Evolutionary conservation across 2,113 vertebrate genomes (phyloP).

Genomic region (Phoxinus phoxinus): DNA sequence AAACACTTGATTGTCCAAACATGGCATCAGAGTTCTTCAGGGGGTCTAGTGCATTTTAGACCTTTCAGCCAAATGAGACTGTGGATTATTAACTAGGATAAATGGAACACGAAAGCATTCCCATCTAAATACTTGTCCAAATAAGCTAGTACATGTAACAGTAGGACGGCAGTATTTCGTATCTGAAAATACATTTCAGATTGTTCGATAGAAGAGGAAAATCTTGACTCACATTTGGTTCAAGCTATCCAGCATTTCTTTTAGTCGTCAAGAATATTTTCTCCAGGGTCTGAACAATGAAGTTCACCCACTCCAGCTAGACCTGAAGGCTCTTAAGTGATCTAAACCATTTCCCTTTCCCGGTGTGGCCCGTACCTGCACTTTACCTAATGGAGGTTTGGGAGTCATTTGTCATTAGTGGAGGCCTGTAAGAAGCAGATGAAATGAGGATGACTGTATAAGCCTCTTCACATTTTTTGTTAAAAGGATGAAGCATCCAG

Average conservation of each 20-base stretch:
- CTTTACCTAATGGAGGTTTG: constrained; percentile 33
- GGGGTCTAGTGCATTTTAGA: background rate
- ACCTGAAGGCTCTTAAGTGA: background rate
- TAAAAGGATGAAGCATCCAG: background rate
- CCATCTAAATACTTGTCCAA: background rate
- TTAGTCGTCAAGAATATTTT: background rate
- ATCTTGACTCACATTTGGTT: background rate
- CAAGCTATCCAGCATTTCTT: background rate
- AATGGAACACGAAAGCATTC: background rate
- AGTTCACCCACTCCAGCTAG: background rate
- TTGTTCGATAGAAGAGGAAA: background rate
- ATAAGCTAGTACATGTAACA: background rate
- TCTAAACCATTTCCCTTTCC: constrained; percentile 2
- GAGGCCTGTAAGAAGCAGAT: background rate
- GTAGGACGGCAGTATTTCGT: too few relatives aligned
- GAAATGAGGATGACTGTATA: background rate
- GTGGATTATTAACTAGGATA: background rate
- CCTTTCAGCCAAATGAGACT: background rate
- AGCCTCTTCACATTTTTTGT: background rate
- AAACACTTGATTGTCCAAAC: background rate
- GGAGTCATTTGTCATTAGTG: background rate
- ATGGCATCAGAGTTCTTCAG: background rate
- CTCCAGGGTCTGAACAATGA: background rate
- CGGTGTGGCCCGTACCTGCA: background rate
- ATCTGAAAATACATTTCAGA: constrained; percentile 1